Evolutionary conservation across 2,888 invertebrate species (phyloP), one percentile per base, ranked within the genome.

Genomic region (Aspidiotus destructor): DNA sequence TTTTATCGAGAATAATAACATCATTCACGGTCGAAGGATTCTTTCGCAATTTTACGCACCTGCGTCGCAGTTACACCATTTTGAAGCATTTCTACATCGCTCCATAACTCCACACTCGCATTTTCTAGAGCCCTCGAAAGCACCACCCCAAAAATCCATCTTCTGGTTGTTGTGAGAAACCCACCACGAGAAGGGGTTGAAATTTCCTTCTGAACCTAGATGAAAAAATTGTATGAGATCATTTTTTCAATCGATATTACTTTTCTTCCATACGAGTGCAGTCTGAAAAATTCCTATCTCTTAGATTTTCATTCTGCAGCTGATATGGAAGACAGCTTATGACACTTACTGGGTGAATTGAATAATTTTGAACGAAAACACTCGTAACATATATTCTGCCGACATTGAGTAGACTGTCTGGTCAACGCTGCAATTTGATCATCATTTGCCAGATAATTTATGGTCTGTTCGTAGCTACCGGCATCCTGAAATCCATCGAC

Each of bases 121-220:
- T 79, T 91, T 92, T 17, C 87, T 81, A 0, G 91, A 92, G 70
- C 96, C 85, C 0, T 89, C 86, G 73, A 88, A 78, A 40, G 88
- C 88, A 55, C 92, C 92, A n/a, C 89, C 86, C 97, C 97, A 98
- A 79, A 94, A 92, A 79, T 94, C 92, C 96, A 97, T 96, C 74
- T 88, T 88, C 80, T 93, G 92, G 74, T 94, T 95, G 70, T 87
- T 82, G 62, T 95, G 83, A 0, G 95, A 93, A 69, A 97, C 90
- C 96, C 97, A 97, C 96, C 96, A 97, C 0, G 92, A 89, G 79
- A 84, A 92, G 52, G 94, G 94, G 72, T 84, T 82, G 80, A 91
- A 92, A 70, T 82, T 83, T 9, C 58, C 62, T 69, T 57, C 70
- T 41, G 53, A 62, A 17, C 44, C 70, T 70, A 17, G 28, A 44